These are phyloP conservation scores for Zaprionus lineosus DNA, from an alignment of 2,888 invertebrate species.

Conservation along the genomic window DNA sequence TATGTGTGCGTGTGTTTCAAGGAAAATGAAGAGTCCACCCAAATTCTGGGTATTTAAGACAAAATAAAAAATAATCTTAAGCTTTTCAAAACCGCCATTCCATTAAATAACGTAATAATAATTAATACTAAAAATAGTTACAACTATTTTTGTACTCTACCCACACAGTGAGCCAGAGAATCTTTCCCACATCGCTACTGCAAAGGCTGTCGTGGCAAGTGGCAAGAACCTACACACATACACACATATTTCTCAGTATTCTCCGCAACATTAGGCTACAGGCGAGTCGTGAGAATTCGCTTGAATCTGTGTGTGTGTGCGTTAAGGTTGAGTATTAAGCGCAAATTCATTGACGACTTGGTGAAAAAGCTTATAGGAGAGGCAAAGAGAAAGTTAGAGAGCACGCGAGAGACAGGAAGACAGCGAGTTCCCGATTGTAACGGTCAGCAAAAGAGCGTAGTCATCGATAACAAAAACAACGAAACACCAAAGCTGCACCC, in stretches of 20 bases:
- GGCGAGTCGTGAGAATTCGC: constrained; percentile 26
- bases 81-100: constrained; percentile 10
- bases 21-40: background rate
- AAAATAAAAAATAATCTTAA: background rate
- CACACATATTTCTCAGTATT: background rate
- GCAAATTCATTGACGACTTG: constrained; percentile 69
- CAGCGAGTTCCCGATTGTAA: constrained; percentile 13
- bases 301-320: constrained; percentile 39
- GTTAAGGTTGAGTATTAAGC: constrained; percentile 41
- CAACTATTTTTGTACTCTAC: constrained; percentile 63
- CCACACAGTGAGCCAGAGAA: constrained; percentile 59
- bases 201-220: constrained; percentile 72
- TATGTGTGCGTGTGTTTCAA: background rate
- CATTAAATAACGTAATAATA: constrained; percentile 28
- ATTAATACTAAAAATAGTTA: constrained; percentile 66
- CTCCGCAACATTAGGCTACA: constrained; percentile 24
- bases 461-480: constrained; percentile 74
- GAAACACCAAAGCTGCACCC: constrained; percentile 64
- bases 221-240: constrained; percentile 31
- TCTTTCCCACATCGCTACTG: constrained; percentile 49
- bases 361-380: constrained; percentile 40
- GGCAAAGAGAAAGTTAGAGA: constrained; percentile 1
- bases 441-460: constrained; percentile 25
- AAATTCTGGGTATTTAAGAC: no score
- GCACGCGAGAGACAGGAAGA: constrained; percentile 6